These are phyloP conservation scores for Phenganax marumi DNA, from an alignment of 92 coral and sea anemone genomes.

Conservation along the genomic window DNA sequence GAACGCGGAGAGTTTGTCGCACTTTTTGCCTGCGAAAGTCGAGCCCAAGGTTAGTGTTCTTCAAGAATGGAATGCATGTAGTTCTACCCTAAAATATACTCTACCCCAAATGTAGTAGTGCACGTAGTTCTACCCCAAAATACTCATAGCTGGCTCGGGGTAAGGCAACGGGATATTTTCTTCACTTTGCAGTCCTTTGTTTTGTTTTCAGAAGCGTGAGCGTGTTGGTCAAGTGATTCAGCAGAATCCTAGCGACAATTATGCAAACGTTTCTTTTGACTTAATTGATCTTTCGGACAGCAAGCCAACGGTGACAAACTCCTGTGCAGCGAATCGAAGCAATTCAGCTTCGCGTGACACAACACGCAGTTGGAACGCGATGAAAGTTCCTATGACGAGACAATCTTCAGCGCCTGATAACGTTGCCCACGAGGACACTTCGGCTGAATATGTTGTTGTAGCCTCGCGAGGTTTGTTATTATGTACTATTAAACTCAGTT, in stretches of 20 bases:
- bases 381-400: background rate
- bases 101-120: too few relatives aligned
- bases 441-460: slow-evolving; percentile 1
- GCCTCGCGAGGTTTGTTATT: background rate
- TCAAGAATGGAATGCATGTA: background rate
- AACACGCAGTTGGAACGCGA: background rate
- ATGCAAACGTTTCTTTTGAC: slow-evolving; percentile 25
- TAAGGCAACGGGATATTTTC: too few relatives aligned
- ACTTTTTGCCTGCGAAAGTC: background rate
- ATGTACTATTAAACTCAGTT: too few relatives aligned
- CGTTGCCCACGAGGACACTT: background rate
- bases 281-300: slow-evolving; percentile 35
- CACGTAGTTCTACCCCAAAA: too few relatives aligned
- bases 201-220: background rate
- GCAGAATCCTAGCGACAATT: background rate
- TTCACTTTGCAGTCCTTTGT: background rate
- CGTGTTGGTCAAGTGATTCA: slow-evolving; percentile 23
- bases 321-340: background rate
- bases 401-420: background rate
- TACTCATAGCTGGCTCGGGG: too few relatives aligned
- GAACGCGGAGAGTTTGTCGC: slow-evolving; percentile 4
- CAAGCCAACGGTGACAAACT: background rate
- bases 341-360: background rate
- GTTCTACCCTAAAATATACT: too few relatives aligned
- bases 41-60: background rate